Evolutionary conservation across 2,797 vertebrate genomes (phyloP).

Genomic region (Oryzias sinensis): DNA sequence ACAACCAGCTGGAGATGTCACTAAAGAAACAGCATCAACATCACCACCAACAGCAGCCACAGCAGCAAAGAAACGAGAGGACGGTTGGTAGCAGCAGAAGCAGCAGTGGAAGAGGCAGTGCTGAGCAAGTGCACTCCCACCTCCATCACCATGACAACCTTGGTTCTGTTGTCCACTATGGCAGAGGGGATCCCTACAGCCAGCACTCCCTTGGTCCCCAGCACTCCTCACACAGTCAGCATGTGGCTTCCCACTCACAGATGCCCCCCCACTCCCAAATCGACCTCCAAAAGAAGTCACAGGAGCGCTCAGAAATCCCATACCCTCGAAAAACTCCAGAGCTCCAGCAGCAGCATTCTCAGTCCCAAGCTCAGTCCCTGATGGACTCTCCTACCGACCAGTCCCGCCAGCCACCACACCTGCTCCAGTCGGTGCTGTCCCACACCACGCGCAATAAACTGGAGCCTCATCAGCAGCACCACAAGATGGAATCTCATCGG

Average conservation of each 20-base stretch:
- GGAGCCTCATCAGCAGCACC: constrained; percentile 69
- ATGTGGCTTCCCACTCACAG: constrained; percentile 74
- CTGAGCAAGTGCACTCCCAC: constrained; percentile 78
- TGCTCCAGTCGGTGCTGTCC: constrained; percentile 88
- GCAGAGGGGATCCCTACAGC: constrained; percentile 77
- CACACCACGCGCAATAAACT: constrained; percentile 82
- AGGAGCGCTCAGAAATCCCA: constrained; percentile 80
- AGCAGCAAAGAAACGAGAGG: constrained; percentile 83
- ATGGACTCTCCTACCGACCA: constrained; percentile 86
- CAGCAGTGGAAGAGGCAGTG: constrained; percentile 68
- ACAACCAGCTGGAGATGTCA: constrained; percentile 88
- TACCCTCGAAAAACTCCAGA: constrained; percentile 81
- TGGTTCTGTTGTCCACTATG: constrained; percentile 88
- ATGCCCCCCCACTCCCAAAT: constrained; percentile 78
- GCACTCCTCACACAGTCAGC: constrained; percentile 81
- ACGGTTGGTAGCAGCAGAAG: constrained; percentile 70
- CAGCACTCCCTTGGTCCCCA: constrained; percentile 76
- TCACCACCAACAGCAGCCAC: constrained; percentile 62
- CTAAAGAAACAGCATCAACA: constrained; percentile 83
- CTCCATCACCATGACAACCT: constrained; percentile 85
- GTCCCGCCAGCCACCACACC: constrained; percentile 70
- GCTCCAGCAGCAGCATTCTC: constrained; percentile 74
- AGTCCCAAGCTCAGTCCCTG: constrained; percentile 79
- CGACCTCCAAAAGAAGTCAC: constrained; percentile 87
- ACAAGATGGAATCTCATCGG: constrained; percentile 69